Base-by-base conservation (phyloP, 2,888 invertebrate genomes). In the Rhogogaster chlorosoma region DNA sequence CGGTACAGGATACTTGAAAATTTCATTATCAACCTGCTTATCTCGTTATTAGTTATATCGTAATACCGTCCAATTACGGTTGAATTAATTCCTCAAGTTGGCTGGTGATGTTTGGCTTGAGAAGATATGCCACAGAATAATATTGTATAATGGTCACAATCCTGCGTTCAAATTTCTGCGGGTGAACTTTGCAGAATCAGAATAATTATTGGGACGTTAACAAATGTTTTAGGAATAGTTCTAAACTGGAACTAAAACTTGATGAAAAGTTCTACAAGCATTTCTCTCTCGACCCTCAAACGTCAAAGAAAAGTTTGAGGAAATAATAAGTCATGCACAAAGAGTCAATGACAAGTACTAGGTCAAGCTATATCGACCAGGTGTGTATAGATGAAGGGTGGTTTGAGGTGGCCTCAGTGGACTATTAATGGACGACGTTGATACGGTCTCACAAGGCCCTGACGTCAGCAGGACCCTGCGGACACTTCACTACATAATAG, bases 341-440 rank as follows among this genome's bases (percentile, higher is more conserved):
- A 53, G 84, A 84, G 75, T 85, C 84, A 67, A 75, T 80, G 78
- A 85, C 85, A 84, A 88, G 87, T 87, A 91, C 89, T 89, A 89
- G 90, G 90, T 91, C 90, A 90, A 91, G 91, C 88, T 88, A 88
- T 91, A 91, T 91, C 87, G 91, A 91, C 88, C 88, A 87, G 86
- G 84, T 73, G 53, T 49, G 84, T 53, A 57, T 53, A 64, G 45
- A 53, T 29, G 38, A 22, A 73, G 80, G 75, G 71, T 83, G 82
- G 80, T 15, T 71, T 67, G 64, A 53, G 26, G 7, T 77, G 71
- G 64, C 83, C 75, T 84, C 83, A 38, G 36, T 57, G 29, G 57
- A 80, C 61, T 80, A 57, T 80, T 80, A 80, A 57, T 80, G 80
- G 61, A 80, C 38, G 22, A 53, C 53, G n/a, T 36, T 22, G 22